These are phyloP conservation scores for Erpetoichthys calabaricus DNA, from an alignment of 2,797 vertebrate genomes.

Conservation along the genomic window DNA sequence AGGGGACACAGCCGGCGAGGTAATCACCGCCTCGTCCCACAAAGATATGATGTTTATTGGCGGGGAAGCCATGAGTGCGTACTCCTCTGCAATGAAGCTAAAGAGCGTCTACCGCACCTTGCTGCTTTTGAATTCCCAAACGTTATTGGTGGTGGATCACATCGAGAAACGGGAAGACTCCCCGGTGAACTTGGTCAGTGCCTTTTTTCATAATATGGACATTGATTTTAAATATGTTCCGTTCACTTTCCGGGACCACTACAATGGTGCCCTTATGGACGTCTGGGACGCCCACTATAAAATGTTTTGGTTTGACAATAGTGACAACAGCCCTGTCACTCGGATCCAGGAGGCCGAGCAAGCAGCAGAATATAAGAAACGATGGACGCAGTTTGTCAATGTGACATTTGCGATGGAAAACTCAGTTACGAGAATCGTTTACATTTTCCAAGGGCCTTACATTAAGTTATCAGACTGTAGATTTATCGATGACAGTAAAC, in stretches of 20 bases:
- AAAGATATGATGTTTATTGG: slow-evolving; percentile 78
- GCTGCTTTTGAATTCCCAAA: slow-evolving; percentile 82
- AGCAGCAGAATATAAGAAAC: slow-evolving; percentile 91
- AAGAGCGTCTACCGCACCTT: slow-evolving; percentile 80
- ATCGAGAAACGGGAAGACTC: slow-evolving; percentile 69
- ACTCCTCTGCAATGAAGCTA: slow-evolving; percentile 76
- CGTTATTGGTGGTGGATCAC: slow-evolving; percentile 80
- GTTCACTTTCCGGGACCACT: slow-evolving; percentile 66
- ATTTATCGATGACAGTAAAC: slow-evolving; percentile 64
- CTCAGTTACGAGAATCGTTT: slow-evolving; percentile 63
- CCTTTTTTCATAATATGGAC: slow-evolving; percentile 98
- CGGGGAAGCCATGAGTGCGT: slow-evolving; percentile 72
- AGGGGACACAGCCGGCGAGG: slow-evolving; percentile 69
- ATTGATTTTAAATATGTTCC: slow-evolving; percentile 94
- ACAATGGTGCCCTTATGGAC: slow-evolving; percentile 90
- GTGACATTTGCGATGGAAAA: slow-evolving; percentile 74
- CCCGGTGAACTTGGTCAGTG: slow-evolving; percentile 67
- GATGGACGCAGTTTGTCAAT: slow-evolving; percentile 95
- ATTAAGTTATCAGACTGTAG: slow-evolving; percentile 73
- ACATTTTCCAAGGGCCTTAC: slow-evolving; percentile 80
- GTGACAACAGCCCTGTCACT: slow-evolving; percentile 71
- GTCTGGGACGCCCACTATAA: slow-evolving; percentile 98
- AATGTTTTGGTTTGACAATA: slow-evolving; percentile 92
- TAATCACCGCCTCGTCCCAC: slow-evolving; percentile 71
- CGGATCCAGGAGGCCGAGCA: slow-evolving; percentile 92